These are phyloP conservation scores for Buphagus erythrorhynchus DNA, from an alignment of 2,797 vertebrate species.

Conservation along the genomic window DNA sequence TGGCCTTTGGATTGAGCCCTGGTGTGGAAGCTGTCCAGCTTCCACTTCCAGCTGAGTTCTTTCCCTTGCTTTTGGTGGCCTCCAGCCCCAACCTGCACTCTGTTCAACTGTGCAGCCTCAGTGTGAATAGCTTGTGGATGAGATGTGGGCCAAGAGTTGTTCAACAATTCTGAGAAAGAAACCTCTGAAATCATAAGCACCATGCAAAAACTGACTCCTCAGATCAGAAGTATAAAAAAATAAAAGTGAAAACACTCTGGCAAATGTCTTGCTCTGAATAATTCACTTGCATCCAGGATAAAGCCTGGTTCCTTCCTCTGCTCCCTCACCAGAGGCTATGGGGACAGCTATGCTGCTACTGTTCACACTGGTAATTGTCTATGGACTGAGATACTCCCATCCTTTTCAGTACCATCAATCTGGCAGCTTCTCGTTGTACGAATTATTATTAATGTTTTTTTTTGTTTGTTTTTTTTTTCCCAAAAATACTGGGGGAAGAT, in stretches of 20 bases:
- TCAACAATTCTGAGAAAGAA: slow-evolving; percentile 1
- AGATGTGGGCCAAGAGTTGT: neutral
- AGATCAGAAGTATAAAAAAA: neutral
- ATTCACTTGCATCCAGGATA: neutral
- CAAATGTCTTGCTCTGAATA: neutral
- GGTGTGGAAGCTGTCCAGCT: fast-evolving
- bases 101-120: neutral
- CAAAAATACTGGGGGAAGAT: slow-evolving; percentile 25
- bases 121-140: neutral
- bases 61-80: neutral
- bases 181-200: neutral
- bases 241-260: neutral
- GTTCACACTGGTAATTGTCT: neutral
- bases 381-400: neutral
- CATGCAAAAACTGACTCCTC: neutral
- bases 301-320: neutral
- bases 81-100: neutral
- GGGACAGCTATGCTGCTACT: neutral
- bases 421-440: neutral
- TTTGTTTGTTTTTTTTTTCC: neutral
- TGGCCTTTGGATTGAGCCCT: neutral
- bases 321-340: neutral
- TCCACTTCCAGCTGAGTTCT: no score
- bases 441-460: neutral
- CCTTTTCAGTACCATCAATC: neutral